These are phyloP conservation scores for Leptobrachium leishanense DNA, from an alignment of 2,113 vertebrate genomes.

Conservation along the genomic window DNA sequence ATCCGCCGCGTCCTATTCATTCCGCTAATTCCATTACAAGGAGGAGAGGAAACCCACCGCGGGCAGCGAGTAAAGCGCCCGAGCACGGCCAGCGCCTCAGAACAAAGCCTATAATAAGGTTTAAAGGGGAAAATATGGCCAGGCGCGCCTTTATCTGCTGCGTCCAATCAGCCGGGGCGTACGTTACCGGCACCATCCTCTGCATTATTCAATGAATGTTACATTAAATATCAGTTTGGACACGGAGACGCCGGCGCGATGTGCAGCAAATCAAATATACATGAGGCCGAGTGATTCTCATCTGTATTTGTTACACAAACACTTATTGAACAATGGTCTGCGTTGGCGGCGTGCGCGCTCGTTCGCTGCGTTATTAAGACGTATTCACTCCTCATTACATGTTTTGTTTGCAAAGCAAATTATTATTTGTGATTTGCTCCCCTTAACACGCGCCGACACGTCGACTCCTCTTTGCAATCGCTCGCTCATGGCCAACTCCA, in stretches of 20 bases:
- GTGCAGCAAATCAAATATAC: slow-evolving; percentile 34
- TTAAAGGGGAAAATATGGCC: not conserved
- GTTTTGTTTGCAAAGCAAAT: not conserved
- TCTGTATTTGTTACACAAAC: slow-evolving; percentile 28
- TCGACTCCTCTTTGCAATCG: too few species aligned
- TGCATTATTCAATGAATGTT: slow-evolving; percentile 28
- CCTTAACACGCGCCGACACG: not conserved
- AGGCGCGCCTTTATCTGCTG: not conserved
- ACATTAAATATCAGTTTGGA: slow-evolving; percentile 19
- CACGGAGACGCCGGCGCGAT: not conserved
- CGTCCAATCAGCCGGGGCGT: not conserved
- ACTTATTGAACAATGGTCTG: slow-evolving; percentile 5
- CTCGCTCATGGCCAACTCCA: too few species aligned
- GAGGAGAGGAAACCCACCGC: not conserved
- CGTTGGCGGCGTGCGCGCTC: not conserved
- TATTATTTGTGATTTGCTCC: not conserved
- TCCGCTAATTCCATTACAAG: not conserved
- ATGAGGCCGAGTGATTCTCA: slow-evolving; percentile 17
- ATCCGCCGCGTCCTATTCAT: not conserved
- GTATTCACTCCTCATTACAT: slow-evolving; percentile 2
- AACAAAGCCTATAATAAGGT: not conserved
- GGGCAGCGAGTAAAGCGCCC: not conserved
- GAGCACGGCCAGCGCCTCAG: not conserved
- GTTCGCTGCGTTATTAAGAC: slow-evolving; percentile 28
- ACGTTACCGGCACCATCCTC: not conserved